Evolutionary conservation across 2,113 vertebrate genomes (phyloP).

Genomic region (Phalacrocorax brasilianus): DNA sequence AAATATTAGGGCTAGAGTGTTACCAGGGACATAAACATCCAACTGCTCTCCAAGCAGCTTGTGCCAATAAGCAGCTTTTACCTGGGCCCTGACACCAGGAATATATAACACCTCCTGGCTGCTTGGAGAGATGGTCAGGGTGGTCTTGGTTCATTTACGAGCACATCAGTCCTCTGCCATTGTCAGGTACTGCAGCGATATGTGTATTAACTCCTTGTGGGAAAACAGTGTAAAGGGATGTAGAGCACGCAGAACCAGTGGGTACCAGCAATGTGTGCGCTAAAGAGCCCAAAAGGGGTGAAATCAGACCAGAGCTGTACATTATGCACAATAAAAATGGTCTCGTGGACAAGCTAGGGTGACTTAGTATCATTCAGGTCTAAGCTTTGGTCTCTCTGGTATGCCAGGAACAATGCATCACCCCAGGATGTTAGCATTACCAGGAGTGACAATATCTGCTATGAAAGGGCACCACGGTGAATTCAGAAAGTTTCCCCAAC

Average conservation of each 20-base stretch:
- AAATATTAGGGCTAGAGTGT: neutral
- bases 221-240: neutral
- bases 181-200: neutral
- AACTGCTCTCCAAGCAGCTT: neutral
- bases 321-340: neutral
- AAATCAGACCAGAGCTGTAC: neutral
- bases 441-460: neutral
- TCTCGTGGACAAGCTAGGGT: neutral
- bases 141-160: neutral
- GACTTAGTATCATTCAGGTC: neutral
- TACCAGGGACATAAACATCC: neutral
- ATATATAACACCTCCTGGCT: neutral
- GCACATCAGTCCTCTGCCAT: neutral
- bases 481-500: neutral
- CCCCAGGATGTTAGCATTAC: fast-evolving
- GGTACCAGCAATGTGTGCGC: neutral
- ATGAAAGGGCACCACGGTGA: neutral
- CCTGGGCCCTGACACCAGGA: neutral
- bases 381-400: neutral
- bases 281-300: neutral
- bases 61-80: neutral
- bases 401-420: fast-evolving
- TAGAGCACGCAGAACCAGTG: neutral
- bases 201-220: neutral
- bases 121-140: neutral